Base-by-base conservation (phyloP, 2,888 invertebrate species). In the Dasypolia templi region DNA sequence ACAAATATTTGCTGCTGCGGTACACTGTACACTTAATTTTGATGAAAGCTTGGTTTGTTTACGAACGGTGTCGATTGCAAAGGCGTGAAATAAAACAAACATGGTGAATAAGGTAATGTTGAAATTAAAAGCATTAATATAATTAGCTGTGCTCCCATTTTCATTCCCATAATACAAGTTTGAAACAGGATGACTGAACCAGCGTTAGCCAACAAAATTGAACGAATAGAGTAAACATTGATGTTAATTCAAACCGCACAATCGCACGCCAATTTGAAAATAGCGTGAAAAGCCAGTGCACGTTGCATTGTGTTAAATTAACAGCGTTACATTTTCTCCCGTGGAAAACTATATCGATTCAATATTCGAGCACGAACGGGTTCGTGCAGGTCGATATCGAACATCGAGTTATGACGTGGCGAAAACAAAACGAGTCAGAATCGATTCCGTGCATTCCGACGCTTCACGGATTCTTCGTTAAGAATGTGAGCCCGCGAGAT, bases 341-440 rank as follows among this genome's bases (percentile, higher is more conserved):
- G 69, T 83, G 71, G 80, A 76, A 82, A 86, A 83, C 75, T 82
- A 77, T 86, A 84, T 81, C 80, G 83, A 83, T 87, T 86, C 62
- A 83, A 84, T 86, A 80, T 79, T 81, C 85, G 81, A 89, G 85
- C 82, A 81, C 86, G 87, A 86, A 86, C 87, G 83, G 76, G 87
- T 84, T 87, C 85, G 88, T 88, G 89, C 87, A 87, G 86, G 87
- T 90, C 89, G 90, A 91, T 87, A 89, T 90, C 90, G 92, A 90
- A 90, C 88, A 91, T 90, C 94, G 91, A 93, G 94, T 94, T 95
- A 94, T 96, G 96, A 96, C 95, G 95, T 95, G 93, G 96, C 95
- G 94, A 95, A 95, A 95, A 94, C 93, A 94, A 95, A 95, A 96
- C 96, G 85, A 93, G 96, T 95, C 93, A 89, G 91, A 93, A 94